A percentile compares a stretch with the other conserved stretches of the same genome.
These are phyloP conservation scores for Gavialis gangeticus DNA, from an alignment of 2,113 vertebrate species.

Conservation along the genomic window DNA sequence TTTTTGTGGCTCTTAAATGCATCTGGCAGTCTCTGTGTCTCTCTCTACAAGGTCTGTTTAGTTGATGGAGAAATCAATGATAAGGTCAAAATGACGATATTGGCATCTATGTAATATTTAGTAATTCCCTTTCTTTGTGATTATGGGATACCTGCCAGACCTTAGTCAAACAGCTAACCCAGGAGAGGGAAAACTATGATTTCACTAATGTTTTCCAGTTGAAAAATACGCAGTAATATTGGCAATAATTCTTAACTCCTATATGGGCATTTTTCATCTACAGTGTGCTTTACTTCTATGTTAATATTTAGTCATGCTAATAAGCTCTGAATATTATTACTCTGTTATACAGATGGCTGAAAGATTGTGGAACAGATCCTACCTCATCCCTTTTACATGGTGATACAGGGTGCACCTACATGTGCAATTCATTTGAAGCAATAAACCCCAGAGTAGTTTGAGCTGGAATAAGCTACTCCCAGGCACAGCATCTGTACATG, in stretches of 20 bases:
- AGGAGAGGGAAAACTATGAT: not conserved
- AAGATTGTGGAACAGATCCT: not conserved
- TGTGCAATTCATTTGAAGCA: no score
- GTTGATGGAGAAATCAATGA: fast-evolving
- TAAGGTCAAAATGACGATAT: fast-evolving
- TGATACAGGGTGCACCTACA: no score
- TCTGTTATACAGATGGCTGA: not conserved
- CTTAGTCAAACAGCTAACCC: fast-evolving
- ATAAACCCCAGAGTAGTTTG: no score
- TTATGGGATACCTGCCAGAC: not conserved
- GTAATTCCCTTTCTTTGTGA: not conserved
- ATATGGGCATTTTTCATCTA: not conserved
- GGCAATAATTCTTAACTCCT: not conserved
- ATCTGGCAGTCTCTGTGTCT: not conserved
- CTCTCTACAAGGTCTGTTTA: not conserved
- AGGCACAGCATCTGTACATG: no score
- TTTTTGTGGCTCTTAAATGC: not conserved
- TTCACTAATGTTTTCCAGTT: not conserved
- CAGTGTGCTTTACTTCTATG: not conserved
- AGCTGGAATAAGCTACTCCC: no score
- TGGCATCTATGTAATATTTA: not conserved
- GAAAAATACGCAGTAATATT: not conserved
- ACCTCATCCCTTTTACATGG: not conserved
- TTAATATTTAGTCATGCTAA: not conserved
- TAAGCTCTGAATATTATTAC: fast-evolving